A percentile compares a stretch with the other conserved stretches of the same genome.
Conservation (phyloP, 2,797 vertebrate species). For the Neoniphon sammara region DNA sequence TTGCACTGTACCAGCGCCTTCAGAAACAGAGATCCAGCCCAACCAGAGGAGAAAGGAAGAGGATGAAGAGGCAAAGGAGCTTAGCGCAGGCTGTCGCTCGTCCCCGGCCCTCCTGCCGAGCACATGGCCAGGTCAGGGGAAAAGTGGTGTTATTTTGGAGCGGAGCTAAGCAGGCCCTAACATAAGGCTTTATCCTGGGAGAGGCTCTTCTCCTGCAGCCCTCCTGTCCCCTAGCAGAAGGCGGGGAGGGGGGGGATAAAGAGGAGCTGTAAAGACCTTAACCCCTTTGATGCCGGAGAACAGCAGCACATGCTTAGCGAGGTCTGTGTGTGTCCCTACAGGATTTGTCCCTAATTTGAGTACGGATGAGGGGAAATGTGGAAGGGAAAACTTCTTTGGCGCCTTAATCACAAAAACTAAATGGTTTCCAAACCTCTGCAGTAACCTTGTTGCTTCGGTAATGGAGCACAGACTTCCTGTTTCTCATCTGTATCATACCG, state of each 20-base stretch:
- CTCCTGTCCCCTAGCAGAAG: conserved; percentile 51
- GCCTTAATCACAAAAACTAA: background rate
- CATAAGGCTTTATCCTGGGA: conserved; percentile 50
- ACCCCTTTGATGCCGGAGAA: conserved; percentile 29
- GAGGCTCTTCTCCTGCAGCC: conserved; percentile 26
- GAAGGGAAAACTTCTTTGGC: background rate
- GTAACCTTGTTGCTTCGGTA: no score
- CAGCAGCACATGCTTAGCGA: background rate
- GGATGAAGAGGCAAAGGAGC: conserved; percentile 51
- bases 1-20: background rate
- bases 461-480: no score
- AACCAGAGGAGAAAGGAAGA: conserved; percentile 44
- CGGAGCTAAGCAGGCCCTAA: conserved; percentile 57
- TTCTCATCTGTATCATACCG: background rate
- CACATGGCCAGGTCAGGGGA: conserved; percentile 46
- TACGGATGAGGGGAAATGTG: no score
- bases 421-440: background rate
- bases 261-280: conserved; percentile 59
- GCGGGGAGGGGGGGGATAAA: conserved; percentile 53
- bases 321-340: conserved; percentile 4
- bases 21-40: conserved; percentile 40
- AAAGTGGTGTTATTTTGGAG: conserved; percentile 61
- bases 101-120: conserved; percentile 33
- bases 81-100: conserved; percentile 41
- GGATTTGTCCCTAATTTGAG: conserved; percentile 4